Base-by-base conservation (phyloP, 2,797 vertebrate species). In the Lagocephalus sceleratus region DNA sequence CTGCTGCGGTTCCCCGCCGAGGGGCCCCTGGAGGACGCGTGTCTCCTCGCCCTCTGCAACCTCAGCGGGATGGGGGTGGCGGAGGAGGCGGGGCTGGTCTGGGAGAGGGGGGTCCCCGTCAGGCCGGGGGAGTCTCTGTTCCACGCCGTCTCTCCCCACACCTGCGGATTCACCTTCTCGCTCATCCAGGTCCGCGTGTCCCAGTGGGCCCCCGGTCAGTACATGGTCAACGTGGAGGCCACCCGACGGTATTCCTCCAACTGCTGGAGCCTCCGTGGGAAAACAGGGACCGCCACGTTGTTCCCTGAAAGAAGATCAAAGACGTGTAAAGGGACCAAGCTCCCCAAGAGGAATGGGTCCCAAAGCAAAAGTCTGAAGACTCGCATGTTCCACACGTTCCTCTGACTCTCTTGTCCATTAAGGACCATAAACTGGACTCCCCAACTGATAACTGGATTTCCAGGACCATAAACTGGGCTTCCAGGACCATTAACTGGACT, bases 41-140 rank as follows among this genome's bases (percentile, higher is more conserved):
- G 90, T 61, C 87, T 96, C 0, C 35, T 90, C 86, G 93, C 93
- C 41, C 85, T 96, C 48, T 94, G 91, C 66, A 94, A 92, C 63
- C 88, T 96, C 50, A 90, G 93, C 6, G 90, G 91, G 35, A 86
- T 90, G 79, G 81, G 64, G 0, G 79, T 90, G 68, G 73, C 85
- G 1, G 90, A 89, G 29, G 85, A 87, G 62, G 81, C 75, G 0
- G 76, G 76, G n/a, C 49, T 86, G 42, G 50, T 79, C 15, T 91
- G 91, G 90, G 84, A 90, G 63, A 64, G 76, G 47, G 84, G 66
- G 0, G 54, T 22, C 0, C 55, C 81, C 0, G 54, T 84, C 23
- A 64, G 73, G 15, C 77, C 81, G 0, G 81, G 72, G 16, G 86
- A 90, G 71, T 73, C 48, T 0, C 74, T 89, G 22, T 91, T 87